Percentiles rank a stretch among this genome's conserved stretches.
phyloP scores from a whole-genome alignment of 1,140 invertebrate genomes.

The Penaeus indicus region DNA sequence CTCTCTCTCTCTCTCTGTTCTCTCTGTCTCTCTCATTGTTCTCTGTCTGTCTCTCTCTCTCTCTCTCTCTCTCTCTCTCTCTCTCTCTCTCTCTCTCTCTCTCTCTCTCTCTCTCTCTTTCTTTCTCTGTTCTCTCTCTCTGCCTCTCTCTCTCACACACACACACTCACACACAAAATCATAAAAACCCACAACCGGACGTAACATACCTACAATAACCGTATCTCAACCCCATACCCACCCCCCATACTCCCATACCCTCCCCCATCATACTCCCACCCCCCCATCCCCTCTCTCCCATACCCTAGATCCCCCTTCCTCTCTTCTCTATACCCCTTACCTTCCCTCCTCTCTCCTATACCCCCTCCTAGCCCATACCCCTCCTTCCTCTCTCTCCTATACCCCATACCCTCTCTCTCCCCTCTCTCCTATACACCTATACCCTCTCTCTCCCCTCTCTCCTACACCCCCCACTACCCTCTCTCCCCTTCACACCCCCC shows the following conservation, averaged over 20 bases:
- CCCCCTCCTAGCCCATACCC: constrained; percentile 1
- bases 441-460: not conserved
- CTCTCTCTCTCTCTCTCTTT: not conserved
- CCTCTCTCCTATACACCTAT: not conserved
- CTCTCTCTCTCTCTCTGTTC: not conserved
- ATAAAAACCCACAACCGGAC: too few relatives aligned
- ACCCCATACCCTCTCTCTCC: too few relatives aligned
- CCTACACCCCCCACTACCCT: not conserved
- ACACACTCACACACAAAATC: too few relatives aligned
- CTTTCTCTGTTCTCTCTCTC: not conserved
- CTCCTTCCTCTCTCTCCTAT: not conserved
- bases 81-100: constrained; percentile 10
- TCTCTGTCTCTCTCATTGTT: not conserved
- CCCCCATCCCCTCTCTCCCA: too few relatives aligned
- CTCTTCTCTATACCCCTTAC: not conserved
- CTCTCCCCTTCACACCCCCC: not conserved
- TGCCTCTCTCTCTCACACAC: too few relatives aligned
- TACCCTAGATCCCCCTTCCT: too few relatives aligned
- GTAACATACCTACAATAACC: too few relatives aligned
- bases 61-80: constrained; percentile 19
- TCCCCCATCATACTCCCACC: too few relatives aligned
- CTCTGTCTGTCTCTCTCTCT: not conserved
- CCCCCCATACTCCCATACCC: too few relatives aligned
- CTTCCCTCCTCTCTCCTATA: not conserved
- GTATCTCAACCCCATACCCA: too few relatives aligned